These are phyloP conservation scores for Xenopus petersii DNA, from an alignment of 2,797 vertebrate genomes.

Conservation along the genomic window DNA sequence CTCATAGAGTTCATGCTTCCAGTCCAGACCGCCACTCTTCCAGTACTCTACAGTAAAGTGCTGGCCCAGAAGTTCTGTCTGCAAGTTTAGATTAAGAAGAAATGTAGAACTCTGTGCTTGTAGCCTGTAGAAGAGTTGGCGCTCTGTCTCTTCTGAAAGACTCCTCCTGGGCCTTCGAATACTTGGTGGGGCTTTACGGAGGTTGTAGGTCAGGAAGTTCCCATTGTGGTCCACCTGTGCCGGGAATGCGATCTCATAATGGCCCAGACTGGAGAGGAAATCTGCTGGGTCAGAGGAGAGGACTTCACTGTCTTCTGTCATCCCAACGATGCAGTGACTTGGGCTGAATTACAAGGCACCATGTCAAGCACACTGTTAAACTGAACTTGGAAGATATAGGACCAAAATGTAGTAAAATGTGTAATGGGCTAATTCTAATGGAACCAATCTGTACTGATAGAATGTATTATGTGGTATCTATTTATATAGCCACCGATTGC, in stretches of 20 bases:
- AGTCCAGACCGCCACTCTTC: constrained; percentile 85
- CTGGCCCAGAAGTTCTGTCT: constrained; percentile 82
- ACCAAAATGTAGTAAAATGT: constrained; percentile 13
- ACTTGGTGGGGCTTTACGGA: constrained; percentile 54
- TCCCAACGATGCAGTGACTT: constrained; percentile 41
- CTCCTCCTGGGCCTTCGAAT: constrained; percentile 68
- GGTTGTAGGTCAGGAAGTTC: constrained; percentile 71
- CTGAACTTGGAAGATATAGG: constrained; percentile 6
- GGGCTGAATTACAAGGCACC: constrained; percentile 46
- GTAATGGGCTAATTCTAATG: background rate
- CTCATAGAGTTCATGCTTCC: constrained; percentile 85
- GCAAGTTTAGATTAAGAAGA: constrained; percentile 90
- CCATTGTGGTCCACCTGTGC: constrained; percentile 85
- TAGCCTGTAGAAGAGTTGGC: constrained; percentile 90
- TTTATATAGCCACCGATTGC: no score
- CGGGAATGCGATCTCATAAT: constrained; percentile 94
- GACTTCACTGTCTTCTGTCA: constrained; percentile 45
- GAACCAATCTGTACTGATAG: no score
- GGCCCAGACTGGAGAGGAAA: constrained; percentile 89
- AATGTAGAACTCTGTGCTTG: constrained; percentile 83
- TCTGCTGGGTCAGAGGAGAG: constrained; percentile 68
- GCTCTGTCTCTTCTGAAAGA: constrained; percentile 68
- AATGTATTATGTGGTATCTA: no score
- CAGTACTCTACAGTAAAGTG: constrained; percentile 96
- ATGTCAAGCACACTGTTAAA: constrained; percentile 29